A percentile compares a stretch with the other conserved stretches of the same genome.
Evolutionary conservation across 1,140 invertebrate genomes (phyloP).

Genomic region (Pemphigus obesinymphae): DNA sequence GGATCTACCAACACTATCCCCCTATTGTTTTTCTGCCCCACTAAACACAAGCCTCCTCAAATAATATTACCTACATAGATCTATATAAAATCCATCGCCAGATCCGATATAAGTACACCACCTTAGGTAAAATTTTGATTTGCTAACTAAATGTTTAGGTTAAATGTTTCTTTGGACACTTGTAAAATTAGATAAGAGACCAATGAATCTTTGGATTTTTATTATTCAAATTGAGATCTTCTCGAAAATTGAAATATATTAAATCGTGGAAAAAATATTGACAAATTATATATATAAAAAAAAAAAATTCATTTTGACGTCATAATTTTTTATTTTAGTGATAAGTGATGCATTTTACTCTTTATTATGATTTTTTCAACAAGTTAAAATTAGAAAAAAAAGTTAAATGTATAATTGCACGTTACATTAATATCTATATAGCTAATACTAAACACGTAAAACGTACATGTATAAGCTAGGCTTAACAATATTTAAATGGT

Average conservation of each 20-base stretch:
- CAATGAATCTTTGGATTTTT: slow-evolving; percentile 40
- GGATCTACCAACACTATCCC: background rate
- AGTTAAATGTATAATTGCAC: slow-evolving; percentile 33
- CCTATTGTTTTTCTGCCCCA: background rate
- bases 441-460: background rate
- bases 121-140: background rate
- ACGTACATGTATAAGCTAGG: too few species aligned
- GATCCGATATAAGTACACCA: background rate
- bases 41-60: background rate
- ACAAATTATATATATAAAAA: background rate
- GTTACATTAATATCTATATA: background rate
- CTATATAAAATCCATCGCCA: background rate
- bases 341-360: background rate
- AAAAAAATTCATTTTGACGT: background rate
- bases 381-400: slow-evolving; percentile 27
- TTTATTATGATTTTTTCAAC: slow-evolving; percentile 5
- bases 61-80: background rate
- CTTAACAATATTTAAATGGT: too few species aligned
- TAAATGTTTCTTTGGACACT: slow-evolving; percentile 18
- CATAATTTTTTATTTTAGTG: too few species aligned
- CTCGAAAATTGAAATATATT: slow-evolving; percentile 20
- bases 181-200: slow-evolving; percentile 27
- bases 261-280: background rate
- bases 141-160: background rate
- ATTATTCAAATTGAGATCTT: slow-evolving; percentile 34